Evolutionary conservation across 2,888 invertebrate genomes (phyloP).

Genomic region (Drosophila monieri): DNA sequence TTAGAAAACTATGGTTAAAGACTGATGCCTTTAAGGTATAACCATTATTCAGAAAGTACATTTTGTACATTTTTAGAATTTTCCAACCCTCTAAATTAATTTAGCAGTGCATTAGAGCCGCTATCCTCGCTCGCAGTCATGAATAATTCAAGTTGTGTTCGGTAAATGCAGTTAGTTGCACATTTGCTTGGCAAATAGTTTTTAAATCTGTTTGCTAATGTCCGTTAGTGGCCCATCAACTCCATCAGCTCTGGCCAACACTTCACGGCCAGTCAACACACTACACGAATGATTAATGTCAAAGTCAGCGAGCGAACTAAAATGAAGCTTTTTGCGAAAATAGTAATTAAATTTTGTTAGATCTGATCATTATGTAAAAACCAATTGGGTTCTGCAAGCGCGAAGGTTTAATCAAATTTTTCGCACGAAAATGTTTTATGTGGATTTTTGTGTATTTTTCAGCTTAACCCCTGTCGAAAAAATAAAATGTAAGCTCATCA

Average conservation of each 20-base stretch:
- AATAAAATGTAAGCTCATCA: conserved; percentile 9
- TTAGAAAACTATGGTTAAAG: too few species aligned
- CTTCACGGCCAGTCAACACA: conserved; percentile 59
- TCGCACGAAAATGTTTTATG: conserved; percentile 46
- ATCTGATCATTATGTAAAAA: conserved; percentile 61
- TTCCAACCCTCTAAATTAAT: neutral
- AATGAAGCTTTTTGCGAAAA: conserved; percentile 25
- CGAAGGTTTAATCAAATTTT: conserved; percentile 53
- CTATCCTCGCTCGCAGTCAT: conserved; percentile 18
- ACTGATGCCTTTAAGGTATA: too few species aligned
- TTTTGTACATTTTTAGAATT: neutral
- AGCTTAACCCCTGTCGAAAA: conserved; percentile 12
- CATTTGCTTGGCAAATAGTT: conserved; percentile 37
- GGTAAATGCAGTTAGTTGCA: conserved; percentile 39
- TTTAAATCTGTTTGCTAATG: conserved; percentile 41
- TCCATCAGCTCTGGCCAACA: conserved; percentile 57
- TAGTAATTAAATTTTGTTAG: conserved; percentile 56
- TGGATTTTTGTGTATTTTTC: conserved; percentile 11
- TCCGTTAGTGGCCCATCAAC: conserved; percentile 28
- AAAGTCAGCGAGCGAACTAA: conserved; percentile 53
- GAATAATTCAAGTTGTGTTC: conserved; percentile 37
- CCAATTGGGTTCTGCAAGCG: conserved; percentile 50
- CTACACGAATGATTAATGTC: conserved; percentile 67
- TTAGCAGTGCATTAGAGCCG: conserved; percentile 13
- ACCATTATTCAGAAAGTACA: neutral